These are phyloP conservation scores for Daubentonia madagascariensis DNA, from an alignment of 2,113 vertebrate genomes.

Conservation along the genomic window DNA sequence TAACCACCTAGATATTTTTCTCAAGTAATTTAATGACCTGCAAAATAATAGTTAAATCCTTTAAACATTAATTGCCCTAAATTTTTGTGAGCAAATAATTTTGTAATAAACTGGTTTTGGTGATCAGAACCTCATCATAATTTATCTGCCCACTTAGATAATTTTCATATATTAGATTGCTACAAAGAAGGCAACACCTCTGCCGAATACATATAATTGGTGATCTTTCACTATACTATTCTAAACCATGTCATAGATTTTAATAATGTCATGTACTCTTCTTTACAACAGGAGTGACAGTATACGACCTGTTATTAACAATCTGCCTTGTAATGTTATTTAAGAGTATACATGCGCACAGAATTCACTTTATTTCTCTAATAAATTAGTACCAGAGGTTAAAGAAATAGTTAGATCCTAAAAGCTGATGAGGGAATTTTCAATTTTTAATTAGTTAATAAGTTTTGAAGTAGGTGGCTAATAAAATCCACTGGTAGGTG, in stretches of 20 bases:
- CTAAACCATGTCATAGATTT: background rate
- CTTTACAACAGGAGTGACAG: background rate
- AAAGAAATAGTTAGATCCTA: constrained; percentile 29
- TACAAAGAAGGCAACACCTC: background rate
- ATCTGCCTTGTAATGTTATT: background rate
- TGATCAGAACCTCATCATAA: background rate
- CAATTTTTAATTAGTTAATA: constrained; percentile 79
- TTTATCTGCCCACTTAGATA: background rate
- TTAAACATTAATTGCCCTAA: background rate
- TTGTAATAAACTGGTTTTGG: background rate
- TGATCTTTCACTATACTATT: background rate
- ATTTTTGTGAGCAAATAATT: background rate
- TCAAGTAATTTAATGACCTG: background rate
- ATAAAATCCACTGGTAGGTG: constrained; percentile 78
- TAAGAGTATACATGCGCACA: background rate
- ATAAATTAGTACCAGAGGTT: constrained; percentile 56
- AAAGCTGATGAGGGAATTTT: constrained; percentile 49
- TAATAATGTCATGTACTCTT: background rate
- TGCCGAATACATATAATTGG: background rate
- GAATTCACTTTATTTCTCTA: constrained; percentile 43
- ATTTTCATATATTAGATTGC: background rate
- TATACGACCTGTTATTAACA: background rate
- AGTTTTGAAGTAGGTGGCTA: constrained; percentile 76
- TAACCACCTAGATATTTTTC: background rate
- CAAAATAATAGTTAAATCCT: background rate